Evolutionary conservation across 2,888 invertebrate species (phyloP).

Genomic region (Tortrix viridana): DNA sequence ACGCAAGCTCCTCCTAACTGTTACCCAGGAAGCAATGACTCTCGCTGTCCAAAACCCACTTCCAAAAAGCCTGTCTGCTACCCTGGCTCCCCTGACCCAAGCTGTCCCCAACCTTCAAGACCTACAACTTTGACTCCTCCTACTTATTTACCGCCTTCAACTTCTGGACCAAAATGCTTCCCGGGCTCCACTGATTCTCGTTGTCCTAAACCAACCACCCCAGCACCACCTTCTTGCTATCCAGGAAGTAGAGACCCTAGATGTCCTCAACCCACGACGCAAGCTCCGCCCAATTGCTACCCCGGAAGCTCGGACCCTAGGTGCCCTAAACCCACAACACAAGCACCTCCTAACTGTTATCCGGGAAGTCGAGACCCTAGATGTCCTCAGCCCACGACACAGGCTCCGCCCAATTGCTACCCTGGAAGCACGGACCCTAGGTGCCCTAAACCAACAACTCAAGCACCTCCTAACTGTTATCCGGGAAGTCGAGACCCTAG

Average conservation of each 20-base stretch:
- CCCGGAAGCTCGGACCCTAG: slow-evolving; percentile 42
- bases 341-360: slow-evolving; percentile 46
- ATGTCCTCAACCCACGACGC: slow-evolving; percentile 43
- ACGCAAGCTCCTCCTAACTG: slow-evolving; percentile 43
- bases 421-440: slow-evolving; percentile 47
- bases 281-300: slow-evolving; percentile 41
- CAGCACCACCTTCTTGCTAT: slow-evolving; percentile 42
- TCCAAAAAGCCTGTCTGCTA: slow-evolving; percentile 44
- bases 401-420: slow-evolving; percentile 43
- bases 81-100: slow-evolving; percentile 54
- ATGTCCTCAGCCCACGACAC: slow-evolving; percentile 44
- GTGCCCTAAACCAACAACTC: slow-evolving; percentile 43
- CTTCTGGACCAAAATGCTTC: slow-evolving; percentile 44
- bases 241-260: slow-evolving; percentile 49
- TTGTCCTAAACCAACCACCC: slow-evolving; percentile 48
- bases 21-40: slow-evolving; percentile 51
- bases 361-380: slow-evolving; percentile 47
- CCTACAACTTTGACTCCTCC: slow-evolving; percentile 45
- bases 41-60: slow-evolving; percentile 46
- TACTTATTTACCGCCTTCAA: slow-evolving; percentile 45
- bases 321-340: slow-evolving; percentile 41
- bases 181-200: slow-evolving; percentile 58
- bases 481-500: slow-evolving; percentile 55
- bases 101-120: slow-evolving; percentile 51
- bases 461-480: slow-evolving; percentile 48